Evolutionary conservation across 2,113 vertebrate species (phyloP), one percentile per base, ranked within the genome.

Genomic region (Marmota monax): DNA sequence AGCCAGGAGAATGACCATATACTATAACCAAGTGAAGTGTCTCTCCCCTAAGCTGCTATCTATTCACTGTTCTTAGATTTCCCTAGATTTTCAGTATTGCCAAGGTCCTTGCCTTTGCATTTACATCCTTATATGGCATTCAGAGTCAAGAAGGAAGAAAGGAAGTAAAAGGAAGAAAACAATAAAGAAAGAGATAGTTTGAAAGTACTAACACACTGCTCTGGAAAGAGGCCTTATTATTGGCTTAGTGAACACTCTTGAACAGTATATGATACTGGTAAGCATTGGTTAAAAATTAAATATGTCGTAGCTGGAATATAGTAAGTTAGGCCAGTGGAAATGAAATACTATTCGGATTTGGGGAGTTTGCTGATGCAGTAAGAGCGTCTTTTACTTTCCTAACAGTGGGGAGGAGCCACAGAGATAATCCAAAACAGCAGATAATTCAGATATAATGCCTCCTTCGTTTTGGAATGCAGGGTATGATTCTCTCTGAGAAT

Each of bases 361-460:
- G 42, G 80, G 63, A 86, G 76, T 94, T 89, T 92, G 92, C 78
- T 93, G 84, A 92, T 82, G 76, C 39, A 69, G 87, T 95, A 76
- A 95, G 90, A 92, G 90, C 93, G 96, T 94, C 90, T 82, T 87
- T 97, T 94, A 87, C 45, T 45, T 39, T 12, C 48, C 51, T 77
- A 91, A 72, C 51, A 63, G 77, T 89, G 45, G 79, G 45, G 51
- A 92, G 72, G 92, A 96, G 87, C 45, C 93, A 70, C 45, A 78
- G 0, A 95, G 92, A 84, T 97, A 95, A 97, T 97, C 95, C 97
- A 27, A 77, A 97, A 93, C 92, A 97, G 96, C 87, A 96, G 96
- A 79, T 76, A 83, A 95, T 93, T 97, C 86, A 96, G 83, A 95
- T 85, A 95, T 84, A 90, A 92, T 82, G 79, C 76, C 67, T 84